Evolutionary conservation across 2,888 invertebrate species (phyloP), one percentile per base, ranked within the genome.

Genomic region (Terebella lapidaria): DNA sequence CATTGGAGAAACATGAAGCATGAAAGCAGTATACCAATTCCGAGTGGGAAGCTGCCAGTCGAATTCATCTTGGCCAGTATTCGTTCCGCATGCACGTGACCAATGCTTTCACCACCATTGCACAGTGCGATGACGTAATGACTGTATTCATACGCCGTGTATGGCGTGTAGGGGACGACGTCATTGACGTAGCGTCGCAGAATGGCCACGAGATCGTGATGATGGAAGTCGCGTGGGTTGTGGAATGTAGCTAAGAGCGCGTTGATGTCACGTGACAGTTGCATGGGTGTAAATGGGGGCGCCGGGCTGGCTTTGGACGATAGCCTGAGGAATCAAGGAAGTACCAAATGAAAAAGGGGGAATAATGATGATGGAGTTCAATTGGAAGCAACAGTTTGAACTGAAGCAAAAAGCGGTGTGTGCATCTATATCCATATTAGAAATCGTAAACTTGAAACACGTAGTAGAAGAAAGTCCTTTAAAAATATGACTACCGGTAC

Each of bases 201-300:
- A 3, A 53, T 24, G 5, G 45, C 27, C 47, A 61, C 57, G 3
- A 61, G 58, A 51, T 61, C 54, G 28, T 61, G 61, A 25, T 51
- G 57, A 49, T 61, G 30, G 54, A 61, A 61, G 61, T 58, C 47
- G 22, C 61, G 61, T 22, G 61, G 61, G 49, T 57, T 54, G 27
- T 61, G 61, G 22, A 55, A 47, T 2, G 49, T 54, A 24, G 61
- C 45, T 4, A 54, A 20, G 1, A 61, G 54, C 4, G 54, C 54
- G n/a, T 20, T 61, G 53, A 58, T 45, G 25, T 61, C 28, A 24
- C 22, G 27, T n/a, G 61, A 45, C n/a, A 61, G 47, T 27, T 49
- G 57, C 2, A 29, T 27, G 10, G 57, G 26, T n/a, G 60, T 35
- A 35, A 15, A 35, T 35, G n/a, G 10, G 10, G 42, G n/a, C n/a